These are phyloP conservation scores for Drosophila infuscata DNA, from an alignment of 2,888 invertebrate genomes.

Conservation along the genomic window DNA sequence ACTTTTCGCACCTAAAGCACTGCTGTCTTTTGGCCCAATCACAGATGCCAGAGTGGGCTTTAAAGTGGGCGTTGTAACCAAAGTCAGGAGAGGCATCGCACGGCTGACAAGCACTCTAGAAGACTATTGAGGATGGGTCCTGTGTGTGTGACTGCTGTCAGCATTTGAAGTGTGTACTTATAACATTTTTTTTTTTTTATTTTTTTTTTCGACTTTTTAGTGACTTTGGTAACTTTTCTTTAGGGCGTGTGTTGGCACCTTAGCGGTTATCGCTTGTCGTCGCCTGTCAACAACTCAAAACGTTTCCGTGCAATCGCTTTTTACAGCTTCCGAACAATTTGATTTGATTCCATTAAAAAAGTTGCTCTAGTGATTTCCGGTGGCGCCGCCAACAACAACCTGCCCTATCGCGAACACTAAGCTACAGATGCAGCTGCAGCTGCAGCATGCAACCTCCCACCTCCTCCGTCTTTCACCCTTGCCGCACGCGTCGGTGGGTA, in stretches of 20 bases:
- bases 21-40: slow-evolving; percentile 72
- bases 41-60: slow-evolving; percentile 58
- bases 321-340: slow-evolving; percentile 82
- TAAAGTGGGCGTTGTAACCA: slow-evolving; percentile 66
- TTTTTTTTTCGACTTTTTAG: slow-evolving; percentile 57
- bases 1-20: slow-evolving; percentile 62
- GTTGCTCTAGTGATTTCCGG: slow-evolving; percentile 79
- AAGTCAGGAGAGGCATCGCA: not conserved
- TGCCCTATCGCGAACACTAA: slow-evolving; percentile 34
- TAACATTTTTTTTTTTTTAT: slow-evolving; percentile 32
- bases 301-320: slow-evolving; percentile 82
- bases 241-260: slow-evolving; percentile 70
- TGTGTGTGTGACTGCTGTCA: slow-evolving; percentile 53
- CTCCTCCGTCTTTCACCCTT: slow-evolving; percentile 2
- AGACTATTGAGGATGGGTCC: slow-evolving; percentile 67
- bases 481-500: slow-evolving; percentile 22
- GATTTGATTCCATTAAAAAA: slow-evolving; percentile 81
- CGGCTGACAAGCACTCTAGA: slow-evolving; percentile 65
- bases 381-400: slow-evolving; percentile 22
- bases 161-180: slow-evolving; percentile 74
- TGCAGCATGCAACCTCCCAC: slow-evolving; percentile 40
- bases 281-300: slow-evolving; percentile 79
- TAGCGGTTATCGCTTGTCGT: slow-evolving; percentile 64
- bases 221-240: slow-evolving; percentile 72
- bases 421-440: slow-evolving; percentile 55